phyloP scores from a whole-genome alignment of 1,140 invertebrate genomes.

The Philopotamus ludificatus region DNA sequence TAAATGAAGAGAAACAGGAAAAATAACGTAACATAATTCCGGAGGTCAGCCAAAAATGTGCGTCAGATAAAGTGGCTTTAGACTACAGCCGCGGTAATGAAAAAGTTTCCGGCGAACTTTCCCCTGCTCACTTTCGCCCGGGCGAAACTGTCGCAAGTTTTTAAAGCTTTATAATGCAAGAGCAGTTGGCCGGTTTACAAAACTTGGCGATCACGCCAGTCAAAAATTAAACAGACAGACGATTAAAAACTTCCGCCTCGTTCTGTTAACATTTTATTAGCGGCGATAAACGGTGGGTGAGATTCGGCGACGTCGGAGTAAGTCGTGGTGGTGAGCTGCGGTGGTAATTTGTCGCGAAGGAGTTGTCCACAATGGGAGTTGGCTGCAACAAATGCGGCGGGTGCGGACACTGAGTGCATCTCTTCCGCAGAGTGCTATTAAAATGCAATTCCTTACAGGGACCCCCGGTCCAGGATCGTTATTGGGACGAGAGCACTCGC shows the following conservation, averaged over 20 bases:
- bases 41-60: too few relatives aligned
- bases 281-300: not conserved
- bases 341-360: not conserved
- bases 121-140: too few relatives aligned
- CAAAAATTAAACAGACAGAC: not conserved
- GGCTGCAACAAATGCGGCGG: not conserved
- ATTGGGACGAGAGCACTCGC: not conserved
- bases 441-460: slow-evolving; percentile 19
- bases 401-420: not conserved
- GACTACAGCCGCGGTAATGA: not conserved
- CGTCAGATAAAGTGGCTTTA: not conserved
- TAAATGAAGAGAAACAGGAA: too few relatives aligned
- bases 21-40: too few relatives aligned
- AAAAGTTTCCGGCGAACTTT: not conserved
- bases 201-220: not conserved
- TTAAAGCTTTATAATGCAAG: not conserved
- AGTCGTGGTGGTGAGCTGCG: too few relatives aligned
- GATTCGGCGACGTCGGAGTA: not conserved
- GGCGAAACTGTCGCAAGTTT: not conserved
- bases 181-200: not conserved
- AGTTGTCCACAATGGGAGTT: not conserved
- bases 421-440: not conserved
- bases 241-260: not conserved
- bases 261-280: not conserved
- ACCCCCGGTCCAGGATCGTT: slow-evolving; percentile 1